phyloP scores from a whole-genome alignment of 1,140 invertebrate genomes.

The Rhopalosiphum maidis region DNA sequence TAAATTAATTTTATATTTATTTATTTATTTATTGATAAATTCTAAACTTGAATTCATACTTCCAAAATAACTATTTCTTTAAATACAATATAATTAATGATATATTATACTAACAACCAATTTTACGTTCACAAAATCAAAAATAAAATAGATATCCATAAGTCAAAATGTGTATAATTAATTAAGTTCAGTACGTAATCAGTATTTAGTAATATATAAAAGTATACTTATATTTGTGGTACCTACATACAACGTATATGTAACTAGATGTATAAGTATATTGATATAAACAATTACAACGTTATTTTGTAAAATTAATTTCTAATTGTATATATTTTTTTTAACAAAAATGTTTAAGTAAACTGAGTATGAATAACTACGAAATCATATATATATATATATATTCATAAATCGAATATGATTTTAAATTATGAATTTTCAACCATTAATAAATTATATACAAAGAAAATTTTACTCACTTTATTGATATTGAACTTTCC shows the following conservation, averaged over 20 bases:
- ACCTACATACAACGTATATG: background rate
- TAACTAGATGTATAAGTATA: background rate
- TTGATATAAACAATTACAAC: background rate
- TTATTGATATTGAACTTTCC: slow-evolving; percentile 39
- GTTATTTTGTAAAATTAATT: background rate
- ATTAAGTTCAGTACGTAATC: background rate
- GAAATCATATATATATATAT: background rate
- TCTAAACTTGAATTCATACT: background rate
- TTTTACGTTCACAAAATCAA: background rate
- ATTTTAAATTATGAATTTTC: background rate
- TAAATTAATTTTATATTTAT: background rate
- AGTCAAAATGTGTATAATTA: background rate
- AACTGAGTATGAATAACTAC: background rate
- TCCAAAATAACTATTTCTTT: background rate
- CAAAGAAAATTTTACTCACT: background rate
- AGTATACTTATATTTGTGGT: background rate
- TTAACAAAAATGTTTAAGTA: background rate
- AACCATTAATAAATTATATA: background rate
- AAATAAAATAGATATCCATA: background rate
- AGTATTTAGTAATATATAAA: background rate
- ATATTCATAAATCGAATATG: background rate
- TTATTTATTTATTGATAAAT: background rate
- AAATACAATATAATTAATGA: background rate
- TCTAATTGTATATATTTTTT: background rate
- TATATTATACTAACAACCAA: background rate